Percentiles rank a stretch among this genome's conserved stretches.
Conservation (phyloP, 53 echinoderm and acorn worm genomes). For the Temnopleurus reevesii region DNA sequence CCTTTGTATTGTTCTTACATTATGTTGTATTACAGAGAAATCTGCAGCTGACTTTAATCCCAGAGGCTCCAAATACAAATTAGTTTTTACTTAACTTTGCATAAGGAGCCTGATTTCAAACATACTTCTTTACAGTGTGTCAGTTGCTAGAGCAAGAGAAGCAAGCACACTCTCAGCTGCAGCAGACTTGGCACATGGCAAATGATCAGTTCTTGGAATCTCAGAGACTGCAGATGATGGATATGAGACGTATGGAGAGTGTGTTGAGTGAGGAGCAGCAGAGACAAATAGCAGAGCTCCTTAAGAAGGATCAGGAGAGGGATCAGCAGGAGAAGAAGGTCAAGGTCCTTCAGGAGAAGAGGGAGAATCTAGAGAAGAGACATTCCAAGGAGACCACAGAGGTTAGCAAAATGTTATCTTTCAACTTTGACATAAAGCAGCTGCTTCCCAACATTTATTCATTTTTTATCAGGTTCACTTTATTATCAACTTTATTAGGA, state of each 20-base stretch:
- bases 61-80: background rate
- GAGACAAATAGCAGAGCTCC: slow-evolving; percentile 84
- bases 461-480: too few relatives aligned
- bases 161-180: slow-evolving; percentile 74
- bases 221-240: slow-evolving; percentile 93
- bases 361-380: slow-evolving; percentile 66
- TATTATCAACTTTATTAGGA: too few relatives aligned
- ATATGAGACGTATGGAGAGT: slow-evolving; percentile 89
- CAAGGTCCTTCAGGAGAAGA: slow-evolving; percentile 65
- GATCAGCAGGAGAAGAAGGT: slow-evolving; percentile 89
- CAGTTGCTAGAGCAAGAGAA: slow-evolving; percentile 86
- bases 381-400: slow-evolving; percentile 48
- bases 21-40: background rate
- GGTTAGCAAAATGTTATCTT: background rate
- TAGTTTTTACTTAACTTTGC: background rate
- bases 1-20: too few relatives aligned
- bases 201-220: slow-evolving; percentile 93
- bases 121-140: slow-evolving; percentile 72
- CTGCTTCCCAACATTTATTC: too few relatives aligned
- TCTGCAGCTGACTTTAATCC: background rate
- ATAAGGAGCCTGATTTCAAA: too few relatives aligned
- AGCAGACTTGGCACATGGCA: slow-evolving; percentile 99
- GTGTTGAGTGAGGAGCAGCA: slow-evolving; percentile 98
- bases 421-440: too few relatives aligned
- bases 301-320: slow-evolving; percentile 83